Evolutionary conservation across 2,888 invertebrate genomes (phyloP), one percentile per base, ranked within the genome.

Genomic region (Neoascia interrupta): DNA sequence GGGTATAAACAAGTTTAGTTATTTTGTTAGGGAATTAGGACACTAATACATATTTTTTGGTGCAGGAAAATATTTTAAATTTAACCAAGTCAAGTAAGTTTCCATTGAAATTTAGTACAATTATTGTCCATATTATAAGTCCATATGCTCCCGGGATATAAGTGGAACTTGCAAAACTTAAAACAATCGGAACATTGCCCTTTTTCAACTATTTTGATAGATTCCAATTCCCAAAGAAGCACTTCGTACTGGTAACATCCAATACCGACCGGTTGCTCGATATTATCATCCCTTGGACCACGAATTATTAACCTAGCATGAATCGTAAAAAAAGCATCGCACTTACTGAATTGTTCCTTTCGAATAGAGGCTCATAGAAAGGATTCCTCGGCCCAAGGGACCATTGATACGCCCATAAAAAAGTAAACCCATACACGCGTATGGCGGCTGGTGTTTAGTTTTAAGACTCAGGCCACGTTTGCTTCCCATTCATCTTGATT

Each of bases 401-500:
- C 43, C 11, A n/a, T n/a, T 31, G 43, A 10, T 37, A 56, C 75
- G 56, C 61, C 75, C 68, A 75, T 63, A 28, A 75, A 64, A 49
- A 56, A 47, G 2, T 23, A 15, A 47, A 36, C 60, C 18, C 31
- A 28, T 39, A 51, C 66, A 21, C 51, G 39, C 11, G 23, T 11
- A 13, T n/a, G 31, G 18, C 47, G 56, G 13, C 68, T 16, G 34
- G 68, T 34, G 41, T 68, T 74, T 66, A 66, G 56, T 58, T 39
- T 19, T 19, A 37, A 19, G 60, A 41, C 45, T 31, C 10, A 39
- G 45, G 63, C 69, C 56, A 34, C 70, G 37, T 41, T 60, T 53
- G 39, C 34, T 53, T 66, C 34, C 70, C 70, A 76, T 76, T 76
- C 76, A 76, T 76, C 76, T 76, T 79, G 72, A 79, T 79, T 73